phyloP scores from a whole-genome alignment of 30 jellyfish, hydroid and myxozoan species.

The Aurelia sp. region DNA sequence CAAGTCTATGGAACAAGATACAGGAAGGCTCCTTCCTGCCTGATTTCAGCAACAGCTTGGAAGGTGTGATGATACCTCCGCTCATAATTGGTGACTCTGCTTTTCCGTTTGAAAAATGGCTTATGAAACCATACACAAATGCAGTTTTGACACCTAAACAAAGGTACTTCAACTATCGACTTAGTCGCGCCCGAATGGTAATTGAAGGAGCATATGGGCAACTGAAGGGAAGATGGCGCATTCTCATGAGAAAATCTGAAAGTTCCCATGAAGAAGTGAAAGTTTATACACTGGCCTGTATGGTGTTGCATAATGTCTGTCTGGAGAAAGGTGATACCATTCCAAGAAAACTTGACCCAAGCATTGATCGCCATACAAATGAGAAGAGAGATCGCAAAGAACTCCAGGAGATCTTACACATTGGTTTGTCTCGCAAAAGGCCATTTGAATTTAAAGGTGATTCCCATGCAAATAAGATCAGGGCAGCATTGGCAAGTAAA shows the following conservation, averaged over 20 bases:
- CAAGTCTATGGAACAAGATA: constrained; percentile 54
- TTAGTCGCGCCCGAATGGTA: constrained; percentile 67
- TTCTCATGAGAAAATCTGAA: constrained; percentile 42
- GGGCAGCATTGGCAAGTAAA: too few relatives aligned
- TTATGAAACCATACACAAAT: constrained; percentile 58
- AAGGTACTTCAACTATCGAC: constrained; percentile 63
- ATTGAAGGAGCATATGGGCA: constrained; percentile 50
- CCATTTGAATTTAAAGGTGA: too few relatives aligned
- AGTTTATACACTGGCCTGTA: constrained; percentile 29
- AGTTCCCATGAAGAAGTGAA: constrained; percentile 3
- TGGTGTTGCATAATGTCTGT: constrained; percentile 58
- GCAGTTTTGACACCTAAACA: constrained; percentile 44
- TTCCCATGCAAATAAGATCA: too few relatives aligned
- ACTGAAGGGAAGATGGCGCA: constrained; percentile 39
- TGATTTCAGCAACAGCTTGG: background rate
- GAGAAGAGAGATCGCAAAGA: constrained; percentile 1
- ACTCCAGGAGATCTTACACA: constrained; percentile 5
- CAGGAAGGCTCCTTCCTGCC: constrained; percentile 50
- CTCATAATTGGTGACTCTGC: constrained; percentile 57
- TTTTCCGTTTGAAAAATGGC: constrained; percentile 45
- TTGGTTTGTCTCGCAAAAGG: background rate
- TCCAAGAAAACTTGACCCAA: constrained; percentile 1
- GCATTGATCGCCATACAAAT: background rate
- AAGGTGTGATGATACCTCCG: constrained; percentile 37
- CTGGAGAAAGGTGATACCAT: constrained; percentile 10